Percentiles rank a stretch among this genome's conserved stretches.
Conservation (phyloP, 2,888 invertebrate genomes). For the Seira musarum region DNA sequence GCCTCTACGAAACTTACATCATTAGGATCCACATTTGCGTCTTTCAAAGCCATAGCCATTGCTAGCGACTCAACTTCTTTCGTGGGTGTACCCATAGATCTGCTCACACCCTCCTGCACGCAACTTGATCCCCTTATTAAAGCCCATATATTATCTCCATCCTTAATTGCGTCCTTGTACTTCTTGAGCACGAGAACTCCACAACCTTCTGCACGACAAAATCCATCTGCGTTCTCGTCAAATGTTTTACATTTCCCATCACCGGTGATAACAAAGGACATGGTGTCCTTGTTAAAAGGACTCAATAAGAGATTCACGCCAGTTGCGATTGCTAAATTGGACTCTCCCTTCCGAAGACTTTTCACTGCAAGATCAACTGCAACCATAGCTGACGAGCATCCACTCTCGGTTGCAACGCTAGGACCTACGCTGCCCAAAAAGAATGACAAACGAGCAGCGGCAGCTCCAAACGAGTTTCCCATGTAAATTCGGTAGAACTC, state of each 20-base stretch:
- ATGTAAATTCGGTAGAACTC: conserved; percentile 53
- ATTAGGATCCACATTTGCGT: conserved; percentile 34
- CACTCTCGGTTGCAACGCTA: conserved; percentile 40
- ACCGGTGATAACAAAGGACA: not conserved
- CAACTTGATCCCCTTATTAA: conserved; percentile 42
- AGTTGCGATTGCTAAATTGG: conserved; percentile 40
- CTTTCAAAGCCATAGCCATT: conserved; percentile 37
- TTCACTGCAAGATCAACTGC: conserved; percentile 46
- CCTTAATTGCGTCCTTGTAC: conserved; percentile 40
- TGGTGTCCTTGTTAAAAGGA: not conserved
- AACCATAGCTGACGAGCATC: conserved; percentile 50
- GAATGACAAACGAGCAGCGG: conserved; percentile 43
- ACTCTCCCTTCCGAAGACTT: conserved; percentile 35
- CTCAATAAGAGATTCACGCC: conserved; percentile 52
- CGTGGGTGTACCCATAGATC: conserved; percentile 45
- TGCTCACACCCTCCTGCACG: conserved; percentile 43
- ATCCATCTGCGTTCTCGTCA: conserved; percentile 34
- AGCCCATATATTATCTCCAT: conserved; percentile 41
- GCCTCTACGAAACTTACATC: conserved; percentile 31
- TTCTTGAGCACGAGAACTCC: conserved; percentile 44
- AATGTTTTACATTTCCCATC: conserved; percentile 40
- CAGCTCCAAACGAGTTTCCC: conserved; percentile 51
- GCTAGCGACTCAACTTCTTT: conserved; percentile 39
- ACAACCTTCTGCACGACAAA: conserved; percentile 39
- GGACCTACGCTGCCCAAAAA: conserved; percentile 37